Evolutionary conservation across 1,140 invertebrate species (phyloP).

Genomic region (Bombus sylvicola): DNA sequence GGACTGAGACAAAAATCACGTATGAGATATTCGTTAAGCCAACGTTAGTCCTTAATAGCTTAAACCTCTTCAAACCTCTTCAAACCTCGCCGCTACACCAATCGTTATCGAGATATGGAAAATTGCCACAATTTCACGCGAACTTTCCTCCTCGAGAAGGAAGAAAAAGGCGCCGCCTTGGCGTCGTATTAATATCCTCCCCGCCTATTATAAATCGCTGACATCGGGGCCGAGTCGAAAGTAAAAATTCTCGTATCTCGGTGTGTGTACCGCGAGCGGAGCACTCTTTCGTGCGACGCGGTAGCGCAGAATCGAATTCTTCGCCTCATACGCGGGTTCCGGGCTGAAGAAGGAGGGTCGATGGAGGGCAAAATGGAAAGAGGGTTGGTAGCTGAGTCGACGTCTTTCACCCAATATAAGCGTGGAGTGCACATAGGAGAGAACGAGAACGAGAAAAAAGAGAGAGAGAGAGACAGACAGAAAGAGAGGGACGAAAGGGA

Average conservation of each 20-base stretch:
- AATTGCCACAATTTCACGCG: background rate
- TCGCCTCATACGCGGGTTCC: slow-evolving; percentile 60
- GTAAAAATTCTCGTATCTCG: slow-evolving; percentile 59
- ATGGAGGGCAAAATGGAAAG: slow-evolving; percentile 67
- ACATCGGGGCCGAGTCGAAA: slow-evolving; percentile 47
- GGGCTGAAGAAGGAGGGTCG: slow-evolving; percentile 41
- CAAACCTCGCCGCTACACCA: background rate
- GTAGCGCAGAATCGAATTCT: slow-evolving; percentile 73
- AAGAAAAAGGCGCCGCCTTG: background rate
- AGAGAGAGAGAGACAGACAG: background rate
- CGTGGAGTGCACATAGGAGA: slow-evolving; percentile 49
- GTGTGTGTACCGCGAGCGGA: slow-evolving; percentile 52
- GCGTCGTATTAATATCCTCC: slow-evolving; percentile 20
- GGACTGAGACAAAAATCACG: no score
- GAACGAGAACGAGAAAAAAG: slow-evolving; percentile 30
- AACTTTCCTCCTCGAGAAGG: background rate
- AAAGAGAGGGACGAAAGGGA: slow-evolving; percentile 39
- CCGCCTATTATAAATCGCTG: slow-evolving; percentile 40
- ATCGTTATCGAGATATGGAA: background rate
- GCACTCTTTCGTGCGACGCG: slow-evolving; percentile 52
- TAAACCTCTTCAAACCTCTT: background rate
- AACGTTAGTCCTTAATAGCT: no score
- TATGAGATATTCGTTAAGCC: no score
- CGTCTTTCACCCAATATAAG: slow-evolving; percentile 75
- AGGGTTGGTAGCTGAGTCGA: slow-evolving; percentile 78